Evolutionary conservation across 2,797 vertebrate genomes (phyloP).

Genomic region (Urophycis tenuis): DNA sequence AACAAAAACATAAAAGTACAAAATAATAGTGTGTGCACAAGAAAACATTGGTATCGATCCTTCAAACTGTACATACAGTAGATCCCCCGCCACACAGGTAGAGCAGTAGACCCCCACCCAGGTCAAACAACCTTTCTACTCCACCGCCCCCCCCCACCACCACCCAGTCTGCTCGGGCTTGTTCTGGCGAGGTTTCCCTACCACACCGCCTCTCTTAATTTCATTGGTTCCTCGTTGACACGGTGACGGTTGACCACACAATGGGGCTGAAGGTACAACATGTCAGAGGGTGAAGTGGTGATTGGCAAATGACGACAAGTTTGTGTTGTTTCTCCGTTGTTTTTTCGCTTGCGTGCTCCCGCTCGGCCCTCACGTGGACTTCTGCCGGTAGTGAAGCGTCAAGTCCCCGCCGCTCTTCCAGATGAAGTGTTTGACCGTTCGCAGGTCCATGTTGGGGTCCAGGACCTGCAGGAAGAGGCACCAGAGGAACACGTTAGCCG

Average conservation of each 20-base stretch:
- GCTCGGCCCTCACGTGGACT: slow-evolving; percentile 83
- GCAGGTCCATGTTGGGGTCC: slow-evolving; percentile 98
- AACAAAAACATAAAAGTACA: slow-evolving; percentile 13
- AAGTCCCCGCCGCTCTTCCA: slow-evolving; percentile 99
- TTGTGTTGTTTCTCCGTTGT: slow-evolving; percentile 25
- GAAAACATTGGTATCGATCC: slow-evolving; percentile 37
- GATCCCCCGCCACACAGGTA: not conserved
- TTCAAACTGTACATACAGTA: slow-evolving; percentile 43
- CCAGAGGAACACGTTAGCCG: not conserved
- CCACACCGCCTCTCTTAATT: slow-evolving; percentile 53
- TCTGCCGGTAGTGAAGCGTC: slow-evolving; percentile 97
- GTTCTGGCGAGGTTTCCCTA: slow-evolving; percentile 50
- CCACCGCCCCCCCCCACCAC: slow-evolving; percentile 1
- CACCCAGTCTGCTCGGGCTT: slow-evolving; percentile 20
- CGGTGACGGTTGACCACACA: slow-evolving; percentile 57
- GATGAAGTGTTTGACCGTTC: slow-evolving; percentile 99
- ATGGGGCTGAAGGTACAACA: slow-evolving; percentile 59
- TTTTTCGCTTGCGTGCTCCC: not conserved
- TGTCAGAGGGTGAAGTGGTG: slow-evolving; percentile 62
- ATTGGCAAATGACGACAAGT: slow-evolving; percentile 69
- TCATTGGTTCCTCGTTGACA: slow-evolving; percentile 65
- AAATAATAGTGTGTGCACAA: slow-evolving; percentile 26
- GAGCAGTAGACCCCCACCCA: not conserved
- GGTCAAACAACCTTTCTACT: not conserved
- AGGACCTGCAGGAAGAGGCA: slow-evolving; percentile 73